Conservation (phyloP, 2,797 vertebrate species). For the Liparis tanakae region DNA sequence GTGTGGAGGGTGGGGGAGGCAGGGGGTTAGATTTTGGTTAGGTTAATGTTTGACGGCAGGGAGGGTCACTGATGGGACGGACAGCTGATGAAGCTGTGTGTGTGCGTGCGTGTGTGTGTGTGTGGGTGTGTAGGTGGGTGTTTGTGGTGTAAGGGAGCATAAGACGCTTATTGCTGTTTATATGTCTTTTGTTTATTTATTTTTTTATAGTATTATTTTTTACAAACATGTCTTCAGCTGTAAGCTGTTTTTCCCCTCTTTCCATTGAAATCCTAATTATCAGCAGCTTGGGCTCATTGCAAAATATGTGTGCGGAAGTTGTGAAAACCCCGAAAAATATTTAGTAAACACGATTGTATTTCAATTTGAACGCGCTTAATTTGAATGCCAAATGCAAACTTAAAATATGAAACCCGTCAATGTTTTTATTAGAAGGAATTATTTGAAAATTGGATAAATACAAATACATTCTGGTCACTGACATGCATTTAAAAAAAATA, state of each 20-base stretch:
- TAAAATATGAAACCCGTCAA: neutral
- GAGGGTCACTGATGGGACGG: slow-evolving; percentile 70
- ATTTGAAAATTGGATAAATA: neutral
- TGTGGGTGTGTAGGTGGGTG: slow-evolving; percentile 9
- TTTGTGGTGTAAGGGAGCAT: slow-evolving; percentile 3
- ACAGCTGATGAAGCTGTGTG: slow-evolving; percentile 33
- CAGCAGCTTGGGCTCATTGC: neutral
- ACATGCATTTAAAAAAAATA: neutral
- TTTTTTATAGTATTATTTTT: neutral
- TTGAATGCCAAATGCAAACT: slow-evolving; percentile 21
- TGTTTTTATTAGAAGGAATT: neutral
- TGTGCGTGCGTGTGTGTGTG: neutral
- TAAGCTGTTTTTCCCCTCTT: neutral
- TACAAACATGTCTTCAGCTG: neutral
- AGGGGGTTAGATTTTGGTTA: slow-evolving; percentile 75
- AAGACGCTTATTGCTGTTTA: neutral
- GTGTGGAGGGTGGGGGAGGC: slow-evolving; percentile 61
- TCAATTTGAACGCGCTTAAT: slow-evolving; percentile 7
- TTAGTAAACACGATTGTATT: slow-evolving; percentile 20
- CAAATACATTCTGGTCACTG: neutral
- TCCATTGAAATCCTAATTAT: slow-evolving; percentile 16
- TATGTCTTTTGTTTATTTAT: slow-evolving; percentile 22
- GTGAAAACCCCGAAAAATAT: slow-evolving; percentile 31
- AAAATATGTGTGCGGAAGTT: slow-evolving; percentile 11
- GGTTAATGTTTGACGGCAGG: slow-evolving; percentile 79